phyloP scores from a whole-genome alignment of 1,140 invertebrate genomes.

The Diprion similis region DNA sequence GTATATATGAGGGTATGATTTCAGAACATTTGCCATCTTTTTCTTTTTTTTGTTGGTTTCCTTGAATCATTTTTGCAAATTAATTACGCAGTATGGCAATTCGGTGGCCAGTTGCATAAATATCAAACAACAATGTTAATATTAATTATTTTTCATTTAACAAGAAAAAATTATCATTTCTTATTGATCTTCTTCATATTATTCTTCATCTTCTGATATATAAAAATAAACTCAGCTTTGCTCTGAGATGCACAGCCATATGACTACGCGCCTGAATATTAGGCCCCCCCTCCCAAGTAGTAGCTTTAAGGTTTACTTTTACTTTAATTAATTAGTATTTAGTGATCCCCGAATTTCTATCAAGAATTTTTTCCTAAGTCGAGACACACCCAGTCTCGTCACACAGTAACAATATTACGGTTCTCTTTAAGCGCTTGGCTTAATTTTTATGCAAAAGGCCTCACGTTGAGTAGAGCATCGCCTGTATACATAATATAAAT shows the following conservation, averaged over 20 bases:
- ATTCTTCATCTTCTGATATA: neutral
- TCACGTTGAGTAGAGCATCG: conserved; percentile 43
- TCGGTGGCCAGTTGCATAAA: conserved; percentile 59
- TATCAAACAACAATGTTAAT: conserved; percentile 55
- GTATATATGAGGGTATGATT: conserved; percentile 8
- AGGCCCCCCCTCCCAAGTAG: conserved; percentile 9
- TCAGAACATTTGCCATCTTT: conserved; percentile 11
- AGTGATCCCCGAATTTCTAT: neutral
- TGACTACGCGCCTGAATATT: conserved; percentile 49
- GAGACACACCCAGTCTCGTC: conserved; percentile 25
- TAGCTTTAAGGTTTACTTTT: conserved; percentile 24
- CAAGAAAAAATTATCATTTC: conserved; percentile 46
- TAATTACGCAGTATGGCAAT: conserved; percentile 44
- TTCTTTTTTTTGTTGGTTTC: conserved; percentile 26
- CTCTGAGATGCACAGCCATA: conserved; percentile 61
- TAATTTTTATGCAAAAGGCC: conserved; percentile 60
- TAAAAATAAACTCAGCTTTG: conserved; percentile 42
- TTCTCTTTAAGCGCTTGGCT: conserved; percentile 43
- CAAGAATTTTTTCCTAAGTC: conserved; percentile 5
- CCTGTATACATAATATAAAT: conserved; percentile 45
- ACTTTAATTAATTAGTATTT: conserved; percentile 25
- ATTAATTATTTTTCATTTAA: conserved; percentile 50
- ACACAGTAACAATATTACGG: conserved; percentile 6
- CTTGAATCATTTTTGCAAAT: conserved; percentile 10
- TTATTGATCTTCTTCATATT: neutral